These are phyloP conservation scores for Syngnathus acus DNA, from an alignment of 2,797 vertebrate species.

Conservation along the genomic window DNA sequence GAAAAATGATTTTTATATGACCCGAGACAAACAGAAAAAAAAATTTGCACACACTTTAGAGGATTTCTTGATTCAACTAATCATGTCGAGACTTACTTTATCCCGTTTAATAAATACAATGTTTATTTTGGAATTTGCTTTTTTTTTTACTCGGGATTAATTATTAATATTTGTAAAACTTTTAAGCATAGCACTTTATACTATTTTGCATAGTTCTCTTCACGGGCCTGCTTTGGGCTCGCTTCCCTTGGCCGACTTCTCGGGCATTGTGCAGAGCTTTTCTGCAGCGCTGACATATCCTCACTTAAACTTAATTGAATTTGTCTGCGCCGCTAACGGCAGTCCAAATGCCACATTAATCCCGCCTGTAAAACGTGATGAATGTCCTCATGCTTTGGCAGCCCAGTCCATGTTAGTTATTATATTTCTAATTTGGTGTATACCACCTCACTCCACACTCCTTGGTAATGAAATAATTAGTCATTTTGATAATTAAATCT, in stretches of 20 bases:
- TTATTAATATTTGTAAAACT: not conserved
- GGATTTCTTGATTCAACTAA: not conserved
- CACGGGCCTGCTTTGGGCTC: not conserved
- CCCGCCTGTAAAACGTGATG: constrained; percentile 89
- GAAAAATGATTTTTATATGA: no score
- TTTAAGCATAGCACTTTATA: not conserved
- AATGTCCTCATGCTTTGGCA: constrained; percentile 95
- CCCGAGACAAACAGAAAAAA: no score
- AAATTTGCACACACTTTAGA: no score
- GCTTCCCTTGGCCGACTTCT: constrained; percentile 1
- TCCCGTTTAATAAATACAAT: no score
- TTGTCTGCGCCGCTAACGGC: constrained; percentile 90
- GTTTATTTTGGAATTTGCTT: not conserved
- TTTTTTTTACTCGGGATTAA: not conserved
- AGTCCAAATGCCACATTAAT: constrained; percentile 96
- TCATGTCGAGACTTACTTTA: not conserved
- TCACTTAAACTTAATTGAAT: constrained; percentile 94
- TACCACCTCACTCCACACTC: constrained; percentile 85
- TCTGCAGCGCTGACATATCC: constrained; percentile 68
- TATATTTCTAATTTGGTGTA: constrained; percentile 95
- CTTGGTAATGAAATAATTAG: constrained; percentile 95
- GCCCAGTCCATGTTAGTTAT: constrained; percentile 90
- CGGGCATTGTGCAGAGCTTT: constrained; percentile 51
- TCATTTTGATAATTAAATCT: constrained; percentile 98
- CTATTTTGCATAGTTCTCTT: not conserved